Evolutionary conservation across 2,797 vertebrate genomes (phyloP).

Genomic region (Scleropages formosus): DNA sequence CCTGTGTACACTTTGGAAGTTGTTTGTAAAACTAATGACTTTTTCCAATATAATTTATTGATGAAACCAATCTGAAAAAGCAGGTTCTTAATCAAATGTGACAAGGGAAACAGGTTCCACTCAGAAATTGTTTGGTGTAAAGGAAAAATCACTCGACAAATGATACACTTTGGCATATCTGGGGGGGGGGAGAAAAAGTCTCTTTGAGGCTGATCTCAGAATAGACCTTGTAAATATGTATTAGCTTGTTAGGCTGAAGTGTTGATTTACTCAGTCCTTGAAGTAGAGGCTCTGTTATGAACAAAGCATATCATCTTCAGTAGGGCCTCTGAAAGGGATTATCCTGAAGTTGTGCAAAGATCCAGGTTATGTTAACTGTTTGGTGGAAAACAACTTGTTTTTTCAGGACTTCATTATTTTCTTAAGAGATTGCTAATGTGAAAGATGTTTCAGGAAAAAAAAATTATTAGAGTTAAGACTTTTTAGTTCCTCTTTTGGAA

Average conservation of each 20-base stretch:
- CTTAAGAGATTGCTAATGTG: too few species aligned
- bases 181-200: constrained; percentile 24
- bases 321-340: constrained; percentile 13
- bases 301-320: constrained; percentile 18
- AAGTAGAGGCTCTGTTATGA: constrained; percentile 11
- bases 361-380: not conserved
- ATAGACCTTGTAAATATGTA: constrained; percentile 37
- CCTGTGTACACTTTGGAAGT: constrained; percentile 77
- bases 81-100: constrained; percentile 81
- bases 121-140: constrained; percentile 64
- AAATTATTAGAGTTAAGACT: too few species aligned
- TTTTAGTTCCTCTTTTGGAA: too few species aligned
- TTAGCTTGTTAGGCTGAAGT: constrained; percentile 34
- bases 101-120: constrained; percentile 68
- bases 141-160: constrained; percentile 65
- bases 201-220: constrained; percentile 24
- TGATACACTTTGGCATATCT: constrained; percentile 43
- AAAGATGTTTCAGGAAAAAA: too few species aligned
- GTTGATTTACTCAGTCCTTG: constrained; percentile 27
- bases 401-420: not conserved
- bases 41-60: constrained; percentile 74
- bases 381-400: not conserved
- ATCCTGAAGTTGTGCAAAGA: constrained; percentile 4
- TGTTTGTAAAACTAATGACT: constrained; percentile 78
- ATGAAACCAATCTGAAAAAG: constrained; percentile 82